Evolutionary conservation across 2,888 invertebrate genomes (phyloP).

Genomic region (Pimpla rufipes): DNA sequence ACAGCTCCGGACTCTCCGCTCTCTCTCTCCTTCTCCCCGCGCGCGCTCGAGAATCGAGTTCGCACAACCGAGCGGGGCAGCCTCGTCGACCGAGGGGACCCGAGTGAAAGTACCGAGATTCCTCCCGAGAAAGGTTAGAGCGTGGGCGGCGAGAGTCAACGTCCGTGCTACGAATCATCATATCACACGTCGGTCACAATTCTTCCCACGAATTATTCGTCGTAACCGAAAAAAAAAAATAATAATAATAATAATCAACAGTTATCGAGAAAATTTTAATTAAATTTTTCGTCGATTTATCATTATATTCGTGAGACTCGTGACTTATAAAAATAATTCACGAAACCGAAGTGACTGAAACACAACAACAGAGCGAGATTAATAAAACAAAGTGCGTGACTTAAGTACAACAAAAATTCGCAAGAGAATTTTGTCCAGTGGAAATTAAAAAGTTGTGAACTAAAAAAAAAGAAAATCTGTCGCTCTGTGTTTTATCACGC

Average conservation of each 20-base stretch:
- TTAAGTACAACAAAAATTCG: no score
- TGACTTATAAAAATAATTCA: no score
- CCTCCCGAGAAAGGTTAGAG: slow-evolving; percentile 20
- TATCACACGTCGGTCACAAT: not conserved
- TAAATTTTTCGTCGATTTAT: not conserved
- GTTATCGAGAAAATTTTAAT: not conserved
- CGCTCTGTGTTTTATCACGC: not conserved
- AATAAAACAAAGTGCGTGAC: no score
- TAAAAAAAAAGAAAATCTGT: not conserved
- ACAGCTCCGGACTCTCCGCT: slow-evolving; percentile 4
- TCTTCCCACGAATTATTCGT: not conserved
- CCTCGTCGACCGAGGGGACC: not conserved
- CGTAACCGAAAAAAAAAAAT: not conserved
- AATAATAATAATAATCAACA: not conserved
- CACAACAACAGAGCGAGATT: no score
- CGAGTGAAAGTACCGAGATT: slow-evolving; percentile 50
- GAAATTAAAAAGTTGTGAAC: not conserved
- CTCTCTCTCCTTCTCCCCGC: not conserved
- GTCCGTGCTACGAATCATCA: slow-evolving; percentile 8
- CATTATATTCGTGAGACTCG: no score
- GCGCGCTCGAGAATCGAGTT: not conserved
- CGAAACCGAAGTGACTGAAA: no score
- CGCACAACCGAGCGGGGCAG: not conserved
- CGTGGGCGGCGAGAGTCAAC: slow-evolving; percentile 14
- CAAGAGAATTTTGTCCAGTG: no score